These are phyloP conservation scores for Anastatus disparis DNA, from an alignment of 1,140 invertebrate genomes.

Conservation along the genomic window DNA sequence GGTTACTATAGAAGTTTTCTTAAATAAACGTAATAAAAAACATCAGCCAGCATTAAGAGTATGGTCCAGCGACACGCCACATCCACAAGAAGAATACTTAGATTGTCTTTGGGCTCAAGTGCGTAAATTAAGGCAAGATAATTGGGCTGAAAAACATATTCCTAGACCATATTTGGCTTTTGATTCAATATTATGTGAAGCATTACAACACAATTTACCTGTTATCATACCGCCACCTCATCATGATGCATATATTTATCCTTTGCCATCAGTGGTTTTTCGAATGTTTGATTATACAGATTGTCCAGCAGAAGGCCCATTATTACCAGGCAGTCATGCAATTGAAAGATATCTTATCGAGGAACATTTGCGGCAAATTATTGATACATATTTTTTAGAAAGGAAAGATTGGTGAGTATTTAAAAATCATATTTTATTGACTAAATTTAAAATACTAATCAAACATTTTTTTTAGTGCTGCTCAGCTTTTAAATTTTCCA, in stretches of 20 bases:
- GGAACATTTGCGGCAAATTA: constrained; percentile 94
- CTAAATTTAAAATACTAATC: neutral
- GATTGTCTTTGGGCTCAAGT: constrained; percentile 98
- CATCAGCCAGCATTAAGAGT: constrained; percentile 91
- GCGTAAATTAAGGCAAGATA: constrained; percentile 89
- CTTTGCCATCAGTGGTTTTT: constrained; percentile 90
- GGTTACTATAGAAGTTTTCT: constrained; percentile 92
- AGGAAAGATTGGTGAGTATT: constrained; percentile 90
- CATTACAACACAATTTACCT: constrained; percentile 94
- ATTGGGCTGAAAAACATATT: constrained; percentile 98
- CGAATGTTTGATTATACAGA: constrained; percentile 99
- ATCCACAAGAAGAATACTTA: constrained; percentile 98
- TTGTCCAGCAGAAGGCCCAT: constrained; percentile 84
- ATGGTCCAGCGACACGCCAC: constrained; percentile 91
- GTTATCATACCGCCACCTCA: constrained; percentile 89
- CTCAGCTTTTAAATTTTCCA: constrained; percentile 90
- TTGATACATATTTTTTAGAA: constrained; percentile 89
- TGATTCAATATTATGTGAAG: constrained; percentile 94
- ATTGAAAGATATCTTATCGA: constrained; percentile 98
- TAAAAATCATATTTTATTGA: constrained; percentile 18
- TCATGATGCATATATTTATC: constrained; percentile 88
- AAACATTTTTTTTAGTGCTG: constrained; percentile 73
- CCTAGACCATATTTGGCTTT: constrained; percentile 94
- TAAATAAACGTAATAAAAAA: constrained; percentile 92
- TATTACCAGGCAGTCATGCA: constrained; percentile 93